These are phyloP conservation scores for Nautilus pompilius DNA, from an alignment of 1,140 invertebrate species.

Conservation along the genomic window DNA sequence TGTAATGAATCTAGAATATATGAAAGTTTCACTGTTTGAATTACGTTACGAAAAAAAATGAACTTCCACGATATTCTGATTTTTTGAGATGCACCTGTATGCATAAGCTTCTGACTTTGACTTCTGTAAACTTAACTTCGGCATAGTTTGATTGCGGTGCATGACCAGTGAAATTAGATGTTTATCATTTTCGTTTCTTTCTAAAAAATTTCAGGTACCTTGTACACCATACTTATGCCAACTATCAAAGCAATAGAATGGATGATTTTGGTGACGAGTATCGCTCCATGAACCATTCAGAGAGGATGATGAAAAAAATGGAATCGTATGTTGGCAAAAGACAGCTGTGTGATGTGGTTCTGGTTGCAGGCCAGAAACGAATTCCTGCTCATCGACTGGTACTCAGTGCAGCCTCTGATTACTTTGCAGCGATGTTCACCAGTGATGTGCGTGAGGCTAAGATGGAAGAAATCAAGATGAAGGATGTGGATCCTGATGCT, in stretches of 20 bases:
- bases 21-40: no score
- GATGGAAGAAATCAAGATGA: constrained; percentile 77
- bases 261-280: constrained; percentile 69
- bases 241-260: constrained; percentile 24
- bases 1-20: no score
- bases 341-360: constrained; percentile 47
- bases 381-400: constrained; percentile 71
- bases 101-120: no score
- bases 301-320: constrained; percentile 75
- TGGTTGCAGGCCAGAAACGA: constrained; percentile 59
- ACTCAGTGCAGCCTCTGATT: constrained; percentile 85
- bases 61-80: no score
- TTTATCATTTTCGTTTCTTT: no score
- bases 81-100: no score
- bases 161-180: no score
- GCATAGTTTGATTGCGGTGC: no score
- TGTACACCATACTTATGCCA: constrained; percentile 30
- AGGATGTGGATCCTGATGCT: constrained; percentile 80
- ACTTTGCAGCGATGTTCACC: constrained; percentile 94
- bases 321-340: constrained; percentile 75
- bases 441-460: constrained; percentile 79
- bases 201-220: constrained; percentile 15
- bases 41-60: no score
- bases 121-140: no score
- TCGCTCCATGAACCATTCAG: constrained; percentile 74